These are phyloP conservation scores for Accipiter virgatus DNA, from an alignment of 2,113 vertebrate genomes.

Conservation along the genomic window DNA sequence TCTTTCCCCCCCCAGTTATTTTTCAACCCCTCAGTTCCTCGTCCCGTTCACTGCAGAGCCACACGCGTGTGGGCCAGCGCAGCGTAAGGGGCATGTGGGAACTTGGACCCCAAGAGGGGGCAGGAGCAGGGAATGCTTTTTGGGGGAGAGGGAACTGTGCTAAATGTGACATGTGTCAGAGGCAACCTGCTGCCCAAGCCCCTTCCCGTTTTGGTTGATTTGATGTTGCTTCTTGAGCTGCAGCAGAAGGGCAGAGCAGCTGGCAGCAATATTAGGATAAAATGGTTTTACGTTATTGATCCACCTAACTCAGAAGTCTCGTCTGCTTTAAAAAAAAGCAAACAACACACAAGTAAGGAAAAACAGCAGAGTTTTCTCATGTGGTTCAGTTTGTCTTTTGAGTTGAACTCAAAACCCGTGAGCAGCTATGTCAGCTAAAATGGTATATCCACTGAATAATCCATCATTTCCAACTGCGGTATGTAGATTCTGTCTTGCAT, in stretches of 20 bases:
- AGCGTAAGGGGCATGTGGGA: neutral
- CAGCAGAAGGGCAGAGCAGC: neutral
- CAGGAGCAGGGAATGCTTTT: neutral
- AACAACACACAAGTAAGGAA: neutral
- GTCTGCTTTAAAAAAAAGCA: neutral
- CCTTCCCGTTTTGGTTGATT: neutral
- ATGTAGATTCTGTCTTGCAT: neutral
- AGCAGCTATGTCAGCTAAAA: neutral
- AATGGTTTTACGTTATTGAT: neutral
- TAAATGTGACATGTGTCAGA: fast-evolving
- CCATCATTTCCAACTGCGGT: neutral
- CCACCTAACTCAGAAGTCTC: neutral
- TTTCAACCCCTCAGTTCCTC: neutral
- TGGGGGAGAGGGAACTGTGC: neutral
- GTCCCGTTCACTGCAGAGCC: fast-evolving
- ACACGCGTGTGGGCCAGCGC: fast-evolving
- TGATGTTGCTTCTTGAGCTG: neutral
- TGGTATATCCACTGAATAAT: neutral
- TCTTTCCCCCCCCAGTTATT: neutral
- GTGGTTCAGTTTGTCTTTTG: neutral
- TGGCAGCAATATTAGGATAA: neutral
- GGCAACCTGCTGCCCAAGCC: neutral
- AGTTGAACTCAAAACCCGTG: neutral
- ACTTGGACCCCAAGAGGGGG: neutral
- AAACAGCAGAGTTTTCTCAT: neutral